Conservation (phyloP, 1,140 invertebrate genomes). For the Panagrolaimus sp. region DNA sequence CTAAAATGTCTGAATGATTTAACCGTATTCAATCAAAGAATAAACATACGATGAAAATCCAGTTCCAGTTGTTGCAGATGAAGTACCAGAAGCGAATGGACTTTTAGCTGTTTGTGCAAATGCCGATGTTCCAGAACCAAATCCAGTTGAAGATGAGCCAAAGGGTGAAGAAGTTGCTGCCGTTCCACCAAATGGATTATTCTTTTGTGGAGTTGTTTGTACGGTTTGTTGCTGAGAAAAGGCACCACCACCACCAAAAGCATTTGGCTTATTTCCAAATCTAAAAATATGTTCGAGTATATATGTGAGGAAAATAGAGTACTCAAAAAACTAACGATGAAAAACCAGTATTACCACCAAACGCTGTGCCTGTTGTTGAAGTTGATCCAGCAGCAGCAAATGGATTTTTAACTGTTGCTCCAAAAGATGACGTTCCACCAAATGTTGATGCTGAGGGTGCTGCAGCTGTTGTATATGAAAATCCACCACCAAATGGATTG, state of each 20-base stretch:
- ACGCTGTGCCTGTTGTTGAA: neutral
- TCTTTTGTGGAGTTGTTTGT: too few species aligned
- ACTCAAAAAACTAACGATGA: too few species aligned
- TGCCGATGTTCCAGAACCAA: too few species aligned
- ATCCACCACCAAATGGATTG: neutral
- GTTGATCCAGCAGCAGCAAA: neutral
- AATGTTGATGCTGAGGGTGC: neutral
- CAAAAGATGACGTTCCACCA: neutral
- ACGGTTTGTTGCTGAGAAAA: too few species aligned
- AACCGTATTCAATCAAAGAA: too few species aligned
- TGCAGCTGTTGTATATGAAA: too few species aligned
- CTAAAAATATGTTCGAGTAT: neutral
- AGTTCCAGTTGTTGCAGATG: neutral
- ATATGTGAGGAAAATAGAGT: neutral
- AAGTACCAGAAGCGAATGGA: neutral
- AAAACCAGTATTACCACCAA: neutral
- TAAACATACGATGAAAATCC: slow-evolving; percentile 5
- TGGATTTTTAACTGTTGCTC: neutral
- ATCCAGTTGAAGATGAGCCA: too few species aligned
- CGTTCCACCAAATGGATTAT: too few species aligned
- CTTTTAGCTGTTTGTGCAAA: too few species aligned
- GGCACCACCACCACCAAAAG: neutral
- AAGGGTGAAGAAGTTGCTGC: too few species aligned
- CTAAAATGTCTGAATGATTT: too few species aligned
- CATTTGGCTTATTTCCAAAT: neutral